A percentile compares a stretch with the other conserved stretches of the same genome.
phyloP scores from a whole-genome alignment of 2,888 invertebrate species.

The Hydrotaea cyrtoneurina region DNA sequence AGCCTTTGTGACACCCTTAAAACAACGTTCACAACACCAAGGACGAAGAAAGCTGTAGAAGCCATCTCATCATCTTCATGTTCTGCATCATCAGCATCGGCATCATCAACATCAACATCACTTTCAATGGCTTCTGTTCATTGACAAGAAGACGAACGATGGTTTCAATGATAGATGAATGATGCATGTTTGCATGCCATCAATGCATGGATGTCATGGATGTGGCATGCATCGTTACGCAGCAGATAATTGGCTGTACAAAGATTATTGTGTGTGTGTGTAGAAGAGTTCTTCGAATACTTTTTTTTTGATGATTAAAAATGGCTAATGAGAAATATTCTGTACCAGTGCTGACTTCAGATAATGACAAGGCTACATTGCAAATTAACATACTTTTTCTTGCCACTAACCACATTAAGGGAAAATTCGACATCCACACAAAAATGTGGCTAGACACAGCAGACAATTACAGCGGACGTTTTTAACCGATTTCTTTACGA shows the following conservation, averaged over 20 bases:
- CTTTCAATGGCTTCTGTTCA: background rate
- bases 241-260: constrained; percentile 31
- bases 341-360: no score
- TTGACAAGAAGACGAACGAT: background rate
- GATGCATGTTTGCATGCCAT: constrained; percentile 4
- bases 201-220: constrained; percentile 21
- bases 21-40: background rate
- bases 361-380: no score
- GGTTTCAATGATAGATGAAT: constrained; percentile 12
- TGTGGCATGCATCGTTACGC: constrained; percentile 5
- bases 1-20: constrained; percentile 13
- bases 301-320: background rate
- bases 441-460: no score
- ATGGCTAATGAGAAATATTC: background rate
- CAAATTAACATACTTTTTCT: no score
- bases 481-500: no score
- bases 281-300: background rate
- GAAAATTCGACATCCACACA: no score
- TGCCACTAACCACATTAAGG: no score
- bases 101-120: background rate
- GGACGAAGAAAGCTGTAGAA: background rate
- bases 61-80: constrained; percentile 14
- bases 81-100: background rate
- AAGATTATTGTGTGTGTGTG: background rate
- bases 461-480: no score